Conservation (phyloP, 2,888 invertebrate species). For the Chymomyza amoena region DNA sequence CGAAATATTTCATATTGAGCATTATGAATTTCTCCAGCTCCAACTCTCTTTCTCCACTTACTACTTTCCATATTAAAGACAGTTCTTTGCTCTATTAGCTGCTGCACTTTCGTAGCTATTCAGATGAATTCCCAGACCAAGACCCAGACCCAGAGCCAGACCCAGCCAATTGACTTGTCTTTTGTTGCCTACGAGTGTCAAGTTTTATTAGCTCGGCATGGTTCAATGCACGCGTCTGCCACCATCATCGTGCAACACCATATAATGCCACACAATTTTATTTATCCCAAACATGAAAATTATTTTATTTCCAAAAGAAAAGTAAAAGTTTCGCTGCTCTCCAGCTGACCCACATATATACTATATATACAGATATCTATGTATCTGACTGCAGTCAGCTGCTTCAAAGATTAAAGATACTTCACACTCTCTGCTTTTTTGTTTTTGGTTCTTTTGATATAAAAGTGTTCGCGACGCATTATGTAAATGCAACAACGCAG, state of each 20-base stretch:
- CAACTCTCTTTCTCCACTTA: background rate
- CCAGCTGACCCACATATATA: conserved; percentile 55
- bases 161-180: conserved; percentile 39
- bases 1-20: conserved; percentile 56
- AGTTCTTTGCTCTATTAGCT: background rate
- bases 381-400: background rate
- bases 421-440: background rate
- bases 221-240: conserved; percentile 45
- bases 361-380: background rate
- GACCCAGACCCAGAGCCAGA: background rate
- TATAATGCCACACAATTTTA: conserved; percentile 43
- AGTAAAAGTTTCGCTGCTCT: conserved; percentile 62
- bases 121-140: background rate
- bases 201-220: conserved; percentile 60
- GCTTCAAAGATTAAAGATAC: background rate
- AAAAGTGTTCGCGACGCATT: conserved; percentile 28
- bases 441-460: background rate
- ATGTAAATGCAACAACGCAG: conserved; percentile 53
- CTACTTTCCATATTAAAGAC: background rate
- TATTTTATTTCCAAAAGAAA: conserved; percentile 29
- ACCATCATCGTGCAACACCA: conserved; percentile 10
- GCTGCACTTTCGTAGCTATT: background rate
- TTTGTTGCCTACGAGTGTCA: conserved; percentile 43
- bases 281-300: conserved; percentile 22
- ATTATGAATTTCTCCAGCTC: conserved; percentile 64